Evolutionary conservation across 2,113 vertebrate genomes (phyloP).

Genomic region (Indri indri): DNA sequence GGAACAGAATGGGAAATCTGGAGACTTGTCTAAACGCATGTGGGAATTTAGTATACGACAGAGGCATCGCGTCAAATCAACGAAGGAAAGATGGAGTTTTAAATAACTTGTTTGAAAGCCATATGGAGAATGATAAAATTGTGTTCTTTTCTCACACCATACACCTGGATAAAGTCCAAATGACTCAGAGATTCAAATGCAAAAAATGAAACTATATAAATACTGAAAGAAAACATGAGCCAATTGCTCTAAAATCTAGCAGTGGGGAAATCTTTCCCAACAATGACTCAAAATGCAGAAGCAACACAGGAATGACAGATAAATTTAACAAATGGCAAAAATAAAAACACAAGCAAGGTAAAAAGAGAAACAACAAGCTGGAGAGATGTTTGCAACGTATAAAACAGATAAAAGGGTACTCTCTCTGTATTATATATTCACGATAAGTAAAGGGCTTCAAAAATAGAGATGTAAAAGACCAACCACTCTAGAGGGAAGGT

Average conservation of each 20-base stretch:
- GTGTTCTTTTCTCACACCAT: background rate
- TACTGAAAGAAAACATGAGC: background rate
- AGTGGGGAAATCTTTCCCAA: constrained; percentile 21
- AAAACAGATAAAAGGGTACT: background rate
- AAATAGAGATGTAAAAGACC: background rate
- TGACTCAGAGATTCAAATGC: constrained; percentile 45
- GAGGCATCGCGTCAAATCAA: background rate
- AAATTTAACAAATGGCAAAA: constrained; percentile 46
- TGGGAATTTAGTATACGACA: background rate
- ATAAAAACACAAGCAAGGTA: background rate
- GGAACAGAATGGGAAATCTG: background rate
- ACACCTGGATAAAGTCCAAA: constrained; percentile 47
- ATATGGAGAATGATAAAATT: background rate
- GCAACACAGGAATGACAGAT: background rate
- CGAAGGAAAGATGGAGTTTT: background rate
- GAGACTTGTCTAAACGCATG: background rate
- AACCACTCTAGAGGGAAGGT: background rate
- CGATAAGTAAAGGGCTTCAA: background rate
- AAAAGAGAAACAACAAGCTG: background rate
- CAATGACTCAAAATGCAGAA: constrained; percentile 50
- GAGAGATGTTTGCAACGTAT: background rate
- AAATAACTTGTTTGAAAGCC: background rate
- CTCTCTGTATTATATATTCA: background rate
- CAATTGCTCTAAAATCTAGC: background rate
- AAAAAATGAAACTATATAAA: constrained; percentile 15